A percentile compares a stretch with the other conserved stretches of the same genome.
Evolutionary conservation across 1,140 invertebrate genomes (phyloP).

Genomic region (Odontomachus brunneus): DNA sequence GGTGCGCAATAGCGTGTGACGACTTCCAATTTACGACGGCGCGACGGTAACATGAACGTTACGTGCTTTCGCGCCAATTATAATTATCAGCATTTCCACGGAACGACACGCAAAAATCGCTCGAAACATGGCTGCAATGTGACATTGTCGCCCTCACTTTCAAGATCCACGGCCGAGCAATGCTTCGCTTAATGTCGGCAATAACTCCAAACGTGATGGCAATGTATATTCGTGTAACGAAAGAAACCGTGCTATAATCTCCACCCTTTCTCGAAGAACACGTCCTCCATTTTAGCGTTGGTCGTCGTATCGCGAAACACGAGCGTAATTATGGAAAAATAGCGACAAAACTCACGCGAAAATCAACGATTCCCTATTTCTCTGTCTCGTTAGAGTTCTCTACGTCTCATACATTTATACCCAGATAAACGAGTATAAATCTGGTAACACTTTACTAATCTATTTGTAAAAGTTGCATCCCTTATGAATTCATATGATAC

Average conservation of each 20-base stretch:
- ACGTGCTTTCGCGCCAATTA: conserved; percentile 67
- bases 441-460: too few relatives aligned
- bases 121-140: not conserved
- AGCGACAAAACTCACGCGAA: not conserved
- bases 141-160: not conserved
- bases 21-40: conserved; percentile 54
- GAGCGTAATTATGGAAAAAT: conserved; percentile 11
- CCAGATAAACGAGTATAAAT: too few relatives aligned
- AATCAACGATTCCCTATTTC: conserved; percentile 1
- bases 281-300: not conserved
- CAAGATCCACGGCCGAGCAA: conserved; percentile 8
- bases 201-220: not conserved
- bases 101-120: conserved; percentile 62
- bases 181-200: conserved; percentile 30
- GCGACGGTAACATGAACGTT: conserved; percentile 66
- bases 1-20: conserved; percentile 60
- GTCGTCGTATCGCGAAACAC: not conserved
- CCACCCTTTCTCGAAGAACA: not conserved
- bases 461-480: too few relatives aligned
- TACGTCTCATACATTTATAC: too few relatives aligned
- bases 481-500: too few relatives aligned
- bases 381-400: too few relatives aligned
- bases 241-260: conserved; percentile 12
- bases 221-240: not conserved
- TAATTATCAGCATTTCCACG: conserved; percentile 64